These are phyloP conservation scores for Arctia plantaginis DNA, from an alignment of 2,888 invertebrate species.

Conservation along the genomic window DNA sequence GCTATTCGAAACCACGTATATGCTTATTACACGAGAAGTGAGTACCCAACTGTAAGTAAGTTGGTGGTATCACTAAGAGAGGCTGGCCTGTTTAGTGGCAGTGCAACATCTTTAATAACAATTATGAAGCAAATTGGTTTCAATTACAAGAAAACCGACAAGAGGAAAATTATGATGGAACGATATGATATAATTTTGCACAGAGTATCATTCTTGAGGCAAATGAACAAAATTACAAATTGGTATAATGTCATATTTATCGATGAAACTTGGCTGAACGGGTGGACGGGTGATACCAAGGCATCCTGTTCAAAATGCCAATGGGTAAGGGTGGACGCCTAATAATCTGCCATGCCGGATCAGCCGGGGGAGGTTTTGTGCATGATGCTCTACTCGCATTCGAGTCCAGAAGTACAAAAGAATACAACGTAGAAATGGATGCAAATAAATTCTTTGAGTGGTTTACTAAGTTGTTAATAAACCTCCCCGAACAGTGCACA, in stretches of 20 bases:
- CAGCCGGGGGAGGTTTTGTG: conserved; percentile 19
- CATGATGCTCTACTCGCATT: conserved; percentile 3
- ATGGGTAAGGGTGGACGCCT: conserved; percentile 17
- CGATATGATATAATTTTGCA: conserved; percentile 1
- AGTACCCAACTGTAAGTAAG: too few relatives aligned
- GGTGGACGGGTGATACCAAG: background rate
- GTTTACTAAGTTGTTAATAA: too few relatives aligned
- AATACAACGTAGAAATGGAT: background rate
- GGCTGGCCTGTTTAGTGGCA: too few relatives aligned
- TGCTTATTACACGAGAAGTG: too few relatives aligned
- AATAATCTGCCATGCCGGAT: conserved; percentile 22
- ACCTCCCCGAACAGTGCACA: too few relatives aligned
- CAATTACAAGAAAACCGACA: too few relatives aligned
- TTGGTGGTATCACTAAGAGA: too few relatives aligned
- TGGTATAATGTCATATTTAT: conserved; percentile 1
- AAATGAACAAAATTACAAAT: conserved; percentile 5
- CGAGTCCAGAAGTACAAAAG: conserved; percentile 3
- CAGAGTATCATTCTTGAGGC: conserved; percentile 10
- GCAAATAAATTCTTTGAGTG: too few relatives aligned
- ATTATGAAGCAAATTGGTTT: too few relatives aligned
- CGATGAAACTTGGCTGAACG: conserved; percentile 6
- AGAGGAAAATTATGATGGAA: background rate
- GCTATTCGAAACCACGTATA: too few relatives aligned
- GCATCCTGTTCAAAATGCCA: background rate
- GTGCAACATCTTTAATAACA: too few relatives aligned